Conservation (phyloP, 2,113 vertebrate species). For the Eira barbara region DNA sequence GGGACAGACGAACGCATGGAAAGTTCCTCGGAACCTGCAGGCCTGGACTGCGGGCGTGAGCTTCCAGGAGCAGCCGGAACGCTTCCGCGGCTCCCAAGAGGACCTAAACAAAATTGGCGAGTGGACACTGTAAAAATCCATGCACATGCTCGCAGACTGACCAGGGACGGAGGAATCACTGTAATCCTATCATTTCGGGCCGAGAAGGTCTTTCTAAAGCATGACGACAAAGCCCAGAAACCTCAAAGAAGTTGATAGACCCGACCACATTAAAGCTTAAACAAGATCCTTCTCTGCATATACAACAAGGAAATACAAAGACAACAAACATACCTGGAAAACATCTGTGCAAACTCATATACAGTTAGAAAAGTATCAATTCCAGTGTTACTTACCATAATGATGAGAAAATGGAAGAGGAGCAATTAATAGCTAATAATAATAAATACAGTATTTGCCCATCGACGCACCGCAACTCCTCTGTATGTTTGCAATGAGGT, state of each 20-base stretch:
- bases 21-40: too few relatives aligned
- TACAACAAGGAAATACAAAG: background rate
- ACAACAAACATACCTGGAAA: background rate
- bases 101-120: too few relatives aligned
- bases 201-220: background rate
- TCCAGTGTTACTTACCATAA: too few relatives aligned
- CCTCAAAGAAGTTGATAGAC: background rate
- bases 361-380: background rate
- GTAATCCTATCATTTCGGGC: background rate
- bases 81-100: too few relatives aligned
- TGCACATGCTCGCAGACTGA: background rate
- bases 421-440: background rate
- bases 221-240: background rate
- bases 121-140: too few relatives aligned
- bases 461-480: background rate
- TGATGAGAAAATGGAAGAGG: background rate
- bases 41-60: too few relatives aligned
- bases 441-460: background rate
- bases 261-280: background rate
- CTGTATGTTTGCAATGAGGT: background rate
- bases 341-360: background rate
- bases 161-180: background rate
- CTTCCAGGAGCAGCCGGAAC: too few relatives aligned
- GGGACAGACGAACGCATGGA: too few relatives aligned
- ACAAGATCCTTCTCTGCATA: background rate